Conservation (phyloP, 2,113 vertebrate species). For the Chamaetylas fuelleborni region DNA sequence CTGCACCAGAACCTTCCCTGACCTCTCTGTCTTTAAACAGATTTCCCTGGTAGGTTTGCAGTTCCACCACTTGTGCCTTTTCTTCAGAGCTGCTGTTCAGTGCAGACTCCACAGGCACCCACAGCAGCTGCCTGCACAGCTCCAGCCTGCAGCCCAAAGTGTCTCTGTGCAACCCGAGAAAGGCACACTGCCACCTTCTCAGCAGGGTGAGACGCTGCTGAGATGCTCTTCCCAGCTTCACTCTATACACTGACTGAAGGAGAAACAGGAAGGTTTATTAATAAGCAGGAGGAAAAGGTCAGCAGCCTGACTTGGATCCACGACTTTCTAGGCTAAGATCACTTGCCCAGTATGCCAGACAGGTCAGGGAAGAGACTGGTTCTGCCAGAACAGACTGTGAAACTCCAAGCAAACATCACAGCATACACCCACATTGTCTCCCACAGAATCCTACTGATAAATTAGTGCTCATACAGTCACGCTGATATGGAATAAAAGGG, state of each 20-base stretch:
- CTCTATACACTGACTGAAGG: neutral
- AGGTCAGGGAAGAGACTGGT: rapidly evolving
- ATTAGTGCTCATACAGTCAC: neutral
- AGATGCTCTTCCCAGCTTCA: neutral
- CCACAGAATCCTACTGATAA: neutral
- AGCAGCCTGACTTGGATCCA: neutral
- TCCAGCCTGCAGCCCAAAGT: neutral
- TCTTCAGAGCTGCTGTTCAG: neutral
- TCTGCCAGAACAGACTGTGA: neutral
- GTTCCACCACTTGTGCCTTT: neutral
- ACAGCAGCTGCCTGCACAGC: neutral
- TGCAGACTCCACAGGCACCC: neutral
- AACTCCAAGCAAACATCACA: neutral
- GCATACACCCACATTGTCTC: rapidly evolving
- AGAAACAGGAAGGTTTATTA: neutral
- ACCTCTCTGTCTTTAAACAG: neutral
- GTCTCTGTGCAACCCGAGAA: neutral
- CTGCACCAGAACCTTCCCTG: neutral
- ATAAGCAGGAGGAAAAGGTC: slow-evolving; percentile 6
- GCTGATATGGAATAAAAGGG: rapidly evolving
- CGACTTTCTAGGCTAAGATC: neutral
- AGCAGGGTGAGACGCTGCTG: rapidly evolving
- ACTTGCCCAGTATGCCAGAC: neutral
- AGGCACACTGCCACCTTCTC: neutral
- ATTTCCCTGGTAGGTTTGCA: neutral